Percentiles rank a stretch among this genome's conserved stretches.
Evolutionary conservation across 2,888 invertebrate genomes (phyloP).

Genomic region (Nymphalis polychloros): DNA sequence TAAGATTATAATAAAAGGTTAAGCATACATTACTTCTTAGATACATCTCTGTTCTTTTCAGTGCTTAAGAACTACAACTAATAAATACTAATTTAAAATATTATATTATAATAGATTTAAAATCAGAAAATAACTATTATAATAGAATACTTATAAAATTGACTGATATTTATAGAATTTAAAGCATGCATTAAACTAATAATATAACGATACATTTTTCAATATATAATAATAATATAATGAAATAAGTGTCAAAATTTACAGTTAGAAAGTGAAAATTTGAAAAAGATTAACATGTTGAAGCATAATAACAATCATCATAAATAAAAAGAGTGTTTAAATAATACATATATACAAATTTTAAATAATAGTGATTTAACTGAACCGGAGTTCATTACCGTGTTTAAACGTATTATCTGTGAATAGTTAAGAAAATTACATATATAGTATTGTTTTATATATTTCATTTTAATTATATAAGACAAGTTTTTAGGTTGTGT

Average conservation of each 20-base stretch:
- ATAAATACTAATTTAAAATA: background rate
- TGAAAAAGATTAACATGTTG: no score
- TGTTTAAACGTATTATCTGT: slow-evolving; percentile 3
- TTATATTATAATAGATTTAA: background rate
- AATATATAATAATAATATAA: background rate
- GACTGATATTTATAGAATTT: no score
- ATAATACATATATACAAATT: background rate
- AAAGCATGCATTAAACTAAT: background rate
- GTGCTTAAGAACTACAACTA: background rate
- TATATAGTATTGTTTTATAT: background rate
- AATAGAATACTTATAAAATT: background rate
- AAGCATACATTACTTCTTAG: background rate
- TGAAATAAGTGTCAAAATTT: no score
- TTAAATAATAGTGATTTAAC: background rate
- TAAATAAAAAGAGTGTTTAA: background rate
- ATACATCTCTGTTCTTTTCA: background rate
- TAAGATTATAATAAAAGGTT: background rate
- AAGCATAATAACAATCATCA: no score
- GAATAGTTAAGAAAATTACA: slow-evolving; percentile 1
- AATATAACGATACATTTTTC: background rate
- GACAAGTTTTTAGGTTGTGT: slow-evolving; percentile 41
- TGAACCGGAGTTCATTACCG: background rate
- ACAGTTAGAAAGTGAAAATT: no score
- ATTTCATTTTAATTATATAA: slow-evolving; percentile 12
- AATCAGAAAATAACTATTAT: background rate